phyloP scores from a whole-genome alignment of 64 coral and sea anemone genomes.

The Montipora sp. region DNA sequence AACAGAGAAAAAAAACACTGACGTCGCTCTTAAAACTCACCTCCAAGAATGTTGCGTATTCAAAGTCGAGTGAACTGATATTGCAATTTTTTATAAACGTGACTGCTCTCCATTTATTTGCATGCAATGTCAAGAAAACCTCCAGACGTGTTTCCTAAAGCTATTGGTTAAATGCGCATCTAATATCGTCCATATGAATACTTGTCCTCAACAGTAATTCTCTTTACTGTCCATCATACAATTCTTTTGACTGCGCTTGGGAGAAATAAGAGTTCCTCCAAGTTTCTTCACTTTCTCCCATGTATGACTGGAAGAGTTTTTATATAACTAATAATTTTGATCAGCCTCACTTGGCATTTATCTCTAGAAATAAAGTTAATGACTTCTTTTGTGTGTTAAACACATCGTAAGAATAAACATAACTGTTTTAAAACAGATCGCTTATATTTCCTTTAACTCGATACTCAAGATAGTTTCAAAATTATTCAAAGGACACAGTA shows the following conservation, averaged over 20 bases:
- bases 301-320: too few relatives aligned
- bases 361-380: neutral
- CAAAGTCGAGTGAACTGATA: conserved; percentile 4
- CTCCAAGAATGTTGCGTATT: conserved; percentile 20
- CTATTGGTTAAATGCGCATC: neutral
- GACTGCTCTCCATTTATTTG: conserved; percentile 21
- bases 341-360: neutral
- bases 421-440: neutral
- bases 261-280: neutral
- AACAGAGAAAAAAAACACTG: too few relatives aligned
- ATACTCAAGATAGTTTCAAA: too few relatives aligned
- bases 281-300: too few relatives aligned
- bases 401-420: conserved; percentile 8
- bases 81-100: neutral
- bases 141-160: neutral
- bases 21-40: neutral
- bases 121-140: neutral
- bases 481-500: neutral
- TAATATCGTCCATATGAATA: neutral
- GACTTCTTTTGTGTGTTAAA: conserved; percentile 30
- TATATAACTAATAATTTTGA: neutral
- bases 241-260: neutral
- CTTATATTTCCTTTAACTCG: too few relatives aligned
- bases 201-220: neutral
- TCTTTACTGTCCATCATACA: neutral